A percentile compares a stretch with the other conserved stretches of the same genome.
These are phyloP conservation scores for Brevimyrus niger DNA, from an alignment of 2,113 vertebrate genomes.

Conservation along the genomic window DNA sequence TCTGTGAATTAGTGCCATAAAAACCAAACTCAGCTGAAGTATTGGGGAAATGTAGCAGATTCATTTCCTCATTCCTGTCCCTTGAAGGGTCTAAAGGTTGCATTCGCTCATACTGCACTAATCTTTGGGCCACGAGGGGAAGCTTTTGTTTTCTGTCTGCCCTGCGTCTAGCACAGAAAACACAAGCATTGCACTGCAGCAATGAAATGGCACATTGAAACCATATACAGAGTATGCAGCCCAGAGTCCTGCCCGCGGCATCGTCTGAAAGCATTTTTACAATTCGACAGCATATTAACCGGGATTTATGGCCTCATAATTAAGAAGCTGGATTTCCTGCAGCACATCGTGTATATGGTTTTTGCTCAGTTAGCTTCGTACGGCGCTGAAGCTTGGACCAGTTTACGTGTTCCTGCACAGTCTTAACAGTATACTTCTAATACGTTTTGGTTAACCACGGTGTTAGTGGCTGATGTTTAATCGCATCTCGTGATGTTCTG, in stretches of 20 bases:
- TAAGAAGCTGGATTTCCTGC: neutral
- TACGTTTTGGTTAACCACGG: neutral
- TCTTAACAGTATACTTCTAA: neutral
- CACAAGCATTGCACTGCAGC: neutral
- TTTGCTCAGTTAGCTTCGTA: neutral
- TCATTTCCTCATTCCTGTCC: slow-evolving; percentile 8
- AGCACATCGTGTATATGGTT: slow-evolving; percentile 18
- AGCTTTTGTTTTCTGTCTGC: slow-evolving; percentile 14
- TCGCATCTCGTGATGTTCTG: neutral
- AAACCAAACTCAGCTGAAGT: neutral
- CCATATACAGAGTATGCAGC: slow-evolving; percentile 4
- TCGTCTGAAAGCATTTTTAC: neutral
- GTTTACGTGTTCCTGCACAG: neutral
- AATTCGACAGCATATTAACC: neutral
- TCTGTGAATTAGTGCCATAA: neutral
- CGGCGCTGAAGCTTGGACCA: neutral
- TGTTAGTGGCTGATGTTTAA: neutral
- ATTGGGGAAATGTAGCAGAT: neutral
- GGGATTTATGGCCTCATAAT: neutral
- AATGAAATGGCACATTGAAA: neutral
- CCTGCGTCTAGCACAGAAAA: neutral
- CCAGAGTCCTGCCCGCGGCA: neutral
- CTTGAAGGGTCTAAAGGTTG: slow-evolving; percentile 32
- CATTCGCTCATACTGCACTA: slow-evolving; percentile 26
- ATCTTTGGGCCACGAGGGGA: slow-evolving; percentile 15